Evolutionary conservation across 2,888 invertebrate genomes (phyloP).

Genomic region (Hypomecis punctinalis): DNA sequence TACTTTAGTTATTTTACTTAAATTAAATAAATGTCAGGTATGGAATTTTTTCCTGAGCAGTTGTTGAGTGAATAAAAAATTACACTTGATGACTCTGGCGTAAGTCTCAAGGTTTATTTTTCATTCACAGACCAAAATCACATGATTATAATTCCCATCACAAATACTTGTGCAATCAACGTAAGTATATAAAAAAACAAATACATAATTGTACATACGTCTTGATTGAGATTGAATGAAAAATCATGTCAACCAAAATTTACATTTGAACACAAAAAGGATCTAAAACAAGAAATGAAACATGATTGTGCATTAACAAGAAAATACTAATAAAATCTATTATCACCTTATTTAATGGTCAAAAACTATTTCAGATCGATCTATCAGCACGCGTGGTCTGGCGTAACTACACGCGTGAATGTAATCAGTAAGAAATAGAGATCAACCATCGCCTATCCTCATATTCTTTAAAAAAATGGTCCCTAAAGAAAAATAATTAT

Average conservation of each 20-base stretch:
- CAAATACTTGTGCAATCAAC: slow-evolving; percentile 73
- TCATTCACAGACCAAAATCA: slow-evolving; percentile 47
- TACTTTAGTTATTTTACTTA: slow-evolving; percentile 77
- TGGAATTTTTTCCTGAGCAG: slow-evolving; percentile 65
- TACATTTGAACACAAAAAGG: slow-evolving; percentile 64
- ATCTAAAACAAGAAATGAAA: slow-evolving; percentile 60
- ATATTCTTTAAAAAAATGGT: slow-evolving; percentile 75
- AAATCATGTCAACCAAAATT: slow-evolving; percentile 61
- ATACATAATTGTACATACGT: slow-evolving; percentile 70
- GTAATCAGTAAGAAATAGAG: slow-evolving; percentile 51
- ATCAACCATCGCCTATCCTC: slow-evolving; percentile 62
- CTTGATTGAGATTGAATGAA: slow-evolving; percentile 47
- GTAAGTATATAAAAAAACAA: slow-evolving; percentile 66
- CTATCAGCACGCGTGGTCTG: slow-evolving; percentile 63
- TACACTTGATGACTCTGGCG: slow-evolving; percentile 68
- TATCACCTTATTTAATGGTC: slow-evolving; percentile 74
- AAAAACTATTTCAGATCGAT: slow-evolving; percentile 49
- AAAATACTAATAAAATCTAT: slow-evolving; percentile 70
- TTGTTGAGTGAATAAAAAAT: slow-evolving; percentile 51
- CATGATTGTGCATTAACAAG: slow-evolving; percentile 80
- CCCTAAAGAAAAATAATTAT: slow-evolving; percentile 76
- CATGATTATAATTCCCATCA: slow-evolving; percentile 53
- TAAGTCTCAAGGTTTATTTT: slow-evolving; percentile 51
- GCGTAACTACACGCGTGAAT: slow-evolving; percentile 65
- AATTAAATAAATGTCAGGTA: slow-evolving; percentile 63